Base-by-base conservation (phyloP, 35 echinoderm and acorn worm genomes). In the Antedon bifida region DNA sequence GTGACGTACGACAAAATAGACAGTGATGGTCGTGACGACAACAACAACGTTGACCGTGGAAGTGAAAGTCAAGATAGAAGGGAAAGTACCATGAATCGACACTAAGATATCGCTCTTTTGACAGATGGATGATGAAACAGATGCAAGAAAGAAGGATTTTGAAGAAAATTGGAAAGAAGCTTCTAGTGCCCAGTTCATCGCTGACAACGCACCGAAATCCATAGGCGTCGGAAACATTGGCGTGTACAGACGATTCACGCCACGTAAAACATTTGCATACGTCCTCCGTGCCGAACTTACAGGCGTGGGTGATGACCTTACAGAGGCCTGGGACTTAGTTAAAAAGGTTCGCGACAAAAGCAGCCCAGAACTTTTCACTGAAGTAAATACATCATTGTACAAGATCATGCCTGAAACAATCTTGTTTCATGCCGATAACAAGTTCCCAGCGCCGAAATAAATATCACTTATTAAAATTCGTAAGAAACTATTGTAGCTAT, bases 201-300 rank as follows among this genome's bases (percentile, higher is more conserved):
- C 76, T 12, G 32, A 83, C 1, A 80, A 87, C n/a, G 85, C 78
- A 8, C 85, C 85, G 3, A 87, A 87, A 14, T 46, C 79, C 3
- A 64, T 87, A 30, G 85, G 85, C 23, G 73, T 87, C 13, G 46
- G 44, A n/a, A 56, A 81, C 36, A 33, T 79, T 31, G 85, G 85
- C 0, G 34, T 87, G 4, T 87, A 87, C 45, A 56, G 80, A 46
- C 46, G 80, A 46, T 87, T 87, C 31, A 81, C 85, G 9, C 7
- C 14, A 17, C 77, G 42, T 28, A 46, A 77, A 32, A 46, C 29
- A 12, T 74, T 87, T 31, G 39, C 64, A 0, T 87, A 87, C 78
- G 85, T 87, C 39, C 39, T 87, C 34, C 42, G 85, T 1, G 77
- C 77, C 3, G 85, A 87, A 35, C 76, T 87, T 46, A 80, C 46